Base-by-base conservation (phyloP, 1,140 invertebrate genomes). In the Pseudoatta argentina region DNA sequence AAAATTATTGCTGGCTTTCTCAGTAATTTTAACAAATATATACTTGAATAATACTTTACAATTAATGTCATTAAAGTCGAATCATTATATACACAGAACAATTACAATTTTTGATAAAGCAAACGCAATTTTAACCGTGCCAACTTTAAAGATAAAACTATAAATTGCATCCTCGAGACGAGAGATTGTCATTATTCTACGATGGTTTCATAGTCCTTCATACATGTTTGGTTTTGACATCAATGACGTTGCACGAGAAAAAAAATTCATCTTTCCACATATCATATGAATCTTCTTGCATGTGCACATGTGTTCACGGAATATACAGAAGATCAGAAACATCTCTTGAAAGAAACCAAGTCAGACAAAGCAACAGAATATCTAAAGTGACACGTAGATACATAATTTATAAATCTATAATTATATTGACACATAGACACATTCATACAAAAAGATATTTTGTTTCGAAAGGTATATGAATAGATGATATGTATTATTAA, bases 151-250 rank as follows among this genome's bases (percentile, higher is more conserved):
- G 14, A 16, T 51, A 8, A 7, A 75, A 66, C 72, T 57, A 71
- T 71, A 57, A 81, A 86, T 63, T 53, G 53, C 76, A 55, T 64
- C 4, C 57, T 88, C 87, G 14, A 51, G 27, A 61, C 64, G 51
- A 82, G 71, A 76, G 83, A 34, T 71, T 81, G 48, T 61, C 57
- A 86, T 86, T 89, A 88, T 77, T 86, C 71, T 27, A 27, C 48
- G 83, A 72, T 89, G 71, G 83, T 89, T 86, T 89, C 83, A 86
- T 81, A 75, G 44, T 71, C 39, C 81, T 72, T 76, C 76, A 48
- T 77, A 88, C 69, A 16, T 71, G 76, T 88, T 89, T 88, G 88
- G 57, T 86, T 61, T 30, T 86, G 87, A 89, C 87, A 86, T 51
- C 71, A 30, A 51, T 81, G 76, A 88, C 76, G 72, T 86, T 81